phyloP scores from a whole-genome alignment of 2,113 vertebrate species.

The Hiodon alosoides region DNA sequence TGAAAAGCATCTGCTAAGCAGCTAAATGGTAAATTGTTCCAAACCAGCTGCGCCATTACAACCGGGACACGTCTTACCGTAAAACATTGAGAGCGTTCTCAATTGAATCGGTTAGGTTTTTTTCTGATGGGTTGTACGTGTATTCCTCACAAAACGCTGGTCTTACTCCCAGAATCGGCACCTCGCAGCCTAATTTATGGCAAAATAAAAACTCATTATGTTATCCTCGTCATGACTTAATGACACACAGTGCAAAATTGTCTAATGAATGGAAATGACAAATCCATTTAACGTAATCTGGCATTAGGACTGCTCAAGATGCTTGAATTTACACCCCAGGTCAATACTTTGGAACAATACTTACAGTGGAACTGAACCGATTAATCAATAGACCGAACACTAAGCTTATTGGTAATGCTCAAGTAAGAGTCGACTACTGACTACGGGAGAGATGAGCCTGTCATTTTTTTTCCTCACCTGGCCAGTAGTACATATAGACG shows the following conservation, averaged over 20 bases:
- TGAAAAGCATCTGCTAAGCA: too few species aligned
- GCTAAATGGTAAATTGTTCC: not conserved
- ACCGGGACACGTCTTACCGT: constrained; percentile 56
- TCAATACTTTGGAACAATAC: too few species aligned
- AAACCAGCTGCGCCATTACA: not conserved
- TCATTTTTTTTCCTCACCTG: constrained; percentile 63
- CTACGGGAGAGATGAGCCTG: too few species aligned
- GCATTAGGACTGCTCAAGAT: not conserved
- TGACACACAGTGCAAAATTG: not conserved
- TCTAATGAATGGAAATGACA: not conserved
- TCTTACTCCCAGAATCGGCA: constrained; percentile 79
- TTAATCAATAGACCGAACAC: not conserved
- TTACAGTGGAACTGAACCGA: too few species aligned
- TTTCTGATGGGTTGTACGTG: constrained; percentile 71
- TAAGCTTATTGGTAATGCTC: not conserved
- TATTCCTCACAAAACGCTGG: constrained; percentile 81
- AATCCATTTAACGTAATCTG: not conserved
- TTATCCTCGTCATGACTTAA: not conserved
- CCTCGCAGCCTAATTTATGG: constrained; percentile 76
- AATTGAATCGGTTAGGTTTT: constrained; percentile 71
- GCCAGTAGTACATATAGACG: constrained; percentile 93
- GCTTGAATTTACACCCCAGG: not conserved
- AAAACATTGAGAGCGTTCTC: constrained; percentile 67
- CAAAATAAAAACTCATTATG: constrained; percentile 20
- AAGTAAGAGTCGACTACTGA: not conserved